Conservation (phyloP, 2,797 vertebrate species). For the Dendrocincla fuliginosa region DNA sequence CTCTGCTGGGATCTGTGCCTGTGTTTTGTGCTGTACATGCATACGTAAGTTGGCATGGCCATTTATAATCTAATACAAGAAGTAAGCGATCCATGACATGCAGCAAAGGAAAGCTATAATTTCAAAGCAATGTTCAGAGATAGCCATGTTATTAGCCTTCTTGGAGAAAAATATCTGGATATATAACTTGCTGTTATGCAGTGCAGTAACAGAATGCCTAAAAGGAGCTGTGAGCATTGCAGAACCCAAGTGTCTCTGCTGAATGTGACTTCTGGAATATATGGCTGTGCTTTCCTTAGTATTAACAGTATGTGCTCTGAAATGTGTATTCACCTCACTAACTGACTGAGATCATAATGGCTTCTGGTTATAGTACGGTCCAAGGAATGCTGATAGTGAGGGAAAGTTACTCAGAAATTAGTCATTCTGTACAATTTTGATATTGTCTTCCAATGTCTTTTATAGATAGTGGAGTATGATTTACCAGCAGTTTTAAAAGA, state of each 20-base stretch:
- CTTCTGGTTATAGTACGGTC: not conserved
- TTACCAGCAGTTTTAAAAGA: slow-evolving; percentile 23
- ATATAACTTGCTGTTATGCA: not conserved
- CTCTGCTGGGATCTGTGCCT: slow-evolving; percentile 25
- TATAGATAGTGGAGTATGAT: not conserved
- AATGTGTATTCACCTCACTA: not conserved
- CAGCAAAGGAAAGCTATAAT: slow-evolving; percentile 9
- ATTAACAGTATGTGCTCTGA: not conserved
- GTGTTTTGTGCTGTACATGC: not conserved
- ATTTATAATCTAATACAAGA: slow-evolving; percentile 47
- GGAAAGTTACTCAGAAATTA: not conserved
- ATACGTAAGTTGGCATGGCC: not conserved
- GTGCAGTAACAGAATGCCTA: not conserved
- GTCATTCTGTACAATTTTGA: not conserved
- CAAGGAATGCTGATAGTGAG: not conserved
- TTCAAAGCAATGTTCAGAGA: not conserved
- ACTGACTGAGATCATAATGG: not conserved
- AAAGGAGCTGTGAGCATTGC: not conserved
- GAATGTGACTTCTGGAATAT: not conserved
- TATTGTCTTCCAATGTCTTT: not conserved
- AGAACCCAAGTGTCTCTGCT: not conserved
- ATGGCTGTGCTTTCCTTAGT: not conserved
- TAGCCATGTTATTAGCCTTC: not conserved
- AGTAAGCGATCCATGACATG: slow-evolving; percentile 11
- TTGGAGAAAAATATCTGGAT: not conserved